phyloP scores from a whole-genome alignment of 2,797 vertebrate genomes.

The Varecia variegata region DNA sequence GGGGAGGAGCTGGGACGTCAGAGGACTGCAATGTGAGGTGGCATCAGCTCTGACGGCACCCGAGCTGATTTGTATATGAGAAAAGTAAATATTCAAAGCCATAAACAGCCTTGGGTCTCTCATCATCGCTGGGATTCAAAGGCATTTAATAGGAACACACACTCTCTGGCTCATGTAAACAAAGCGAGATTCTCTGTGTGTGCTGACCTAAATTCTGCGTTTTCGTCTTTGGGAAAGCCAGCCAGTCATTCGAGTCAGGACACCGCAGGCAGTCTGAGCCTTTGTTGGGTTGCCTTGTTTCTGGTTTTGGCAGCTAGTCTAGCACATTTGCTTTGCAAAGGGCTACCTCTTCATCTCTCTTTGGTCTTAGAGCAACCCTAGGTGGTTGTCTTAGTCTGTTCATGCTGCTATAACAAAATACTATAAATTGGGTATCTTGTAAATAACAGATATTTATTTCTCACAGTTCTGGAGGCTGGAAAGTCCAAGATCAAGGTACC shows the following conservation, averaged over 20 bases:
- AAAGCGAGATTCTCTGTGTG: constrained; percentile 50
- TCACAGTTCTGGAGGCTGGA: not conserved
- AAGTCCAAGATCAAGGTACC: not conserved
- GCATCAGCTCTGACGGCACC: constrained; percentile 65
- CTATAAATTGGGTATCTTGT: not conserved
- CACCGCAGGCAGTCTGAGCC: constrained; percentile 37
- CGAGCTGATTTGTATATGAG: constrained; percentile 69
- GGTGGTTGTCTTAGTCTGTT: not conserved
- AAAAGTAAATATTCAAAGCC: constrained; percentile 67
- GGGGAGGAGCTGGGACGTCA: constrained; percentile 59
- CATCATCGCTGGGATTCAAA: constrained; percentile 58
- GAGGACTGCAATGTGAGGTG: constrained; percentile 66
- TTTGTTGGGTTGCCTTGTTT: not conserved
- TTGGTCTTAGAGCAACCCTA: not conserved
- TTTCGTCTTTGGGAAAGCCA: constrained; percentile 58
- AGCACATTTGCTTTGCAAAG: not conserved
- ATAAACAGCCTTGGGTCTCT: constrained; percentile 71
- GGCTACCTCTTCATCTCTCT: not conserved
- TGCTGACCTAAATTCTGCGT: constrained; percentile 65
- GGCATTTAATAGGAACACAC: constrained; percentile 72
- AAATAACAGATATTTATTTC: not conserved
- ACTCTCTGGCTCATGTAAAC: constrained; percentile 68
- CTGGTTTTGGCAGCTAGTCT: constrained; percentile 41
- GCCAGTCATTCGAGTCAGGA: not conserved
- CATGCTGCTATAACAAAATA: not conserved